Base-by-base conservation (phyloP, 1,140 invertebrate genomes). In the Druon quercuslanigerum region DNA sequence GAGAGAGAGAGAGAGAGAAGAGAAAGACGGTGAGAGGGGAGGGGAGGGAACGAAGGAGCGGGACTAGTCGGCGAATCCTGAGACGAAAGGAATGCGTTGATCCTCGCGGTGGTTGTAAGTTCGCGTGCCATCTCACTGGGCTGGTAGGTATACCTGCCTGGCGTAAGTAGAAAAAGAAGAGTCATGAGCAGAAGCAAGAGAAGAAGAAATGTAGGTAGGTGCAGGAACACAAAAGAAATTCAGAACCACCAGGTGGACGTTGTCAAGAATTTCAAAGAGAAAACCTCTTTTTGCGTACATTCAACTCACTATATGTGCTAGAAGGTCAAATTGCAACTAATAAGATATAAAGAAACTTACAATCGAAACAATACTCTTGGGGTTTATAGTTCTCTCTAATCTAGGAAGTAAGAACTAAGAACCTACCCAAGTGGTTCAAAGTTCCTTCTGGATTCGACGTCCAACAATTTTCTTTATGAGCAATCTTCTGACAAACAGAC, bases 71-170 rank as follows among this genome's bases (percentile, higher is more conserved):
- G 79, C 78, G 79, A 82, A 86, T 84, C 83, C 80, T 76, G 77
- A 82, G 74, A 77, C 77, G 78, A 76, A 82, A 85, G 81, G 85
- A 86, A 86, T 86, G 85, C 79, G 80, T 83, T 80, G 82, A 85
- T 84, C 80, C 78, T 79, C 77, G 73, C 75, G 75, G 81, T 80
- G 79, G 80, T 82, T 82, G 79, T 85, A 80, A 75, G 83, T 83
- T 86, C 85, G 81, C 85, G 82, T 86, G 82, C 85, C 83, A 81
- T 80, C 80, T 79, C 75, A 75, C 80, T 80, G 82, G 73, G 71
- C 78, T 81, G 73, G 73, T n/a, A 17, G 33, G 16, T 83, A 76
- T 80, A 81, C 81, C 78, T 80, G 79, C 71, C 78, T 33, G 77
- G 51, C 74, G 79, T 78, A 74, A 77, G 60, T 74, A 76, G 71